Base-by-base conservation (phyloP, 2,113 vertebrate species). In the Neoarius graeffei region DNA sequence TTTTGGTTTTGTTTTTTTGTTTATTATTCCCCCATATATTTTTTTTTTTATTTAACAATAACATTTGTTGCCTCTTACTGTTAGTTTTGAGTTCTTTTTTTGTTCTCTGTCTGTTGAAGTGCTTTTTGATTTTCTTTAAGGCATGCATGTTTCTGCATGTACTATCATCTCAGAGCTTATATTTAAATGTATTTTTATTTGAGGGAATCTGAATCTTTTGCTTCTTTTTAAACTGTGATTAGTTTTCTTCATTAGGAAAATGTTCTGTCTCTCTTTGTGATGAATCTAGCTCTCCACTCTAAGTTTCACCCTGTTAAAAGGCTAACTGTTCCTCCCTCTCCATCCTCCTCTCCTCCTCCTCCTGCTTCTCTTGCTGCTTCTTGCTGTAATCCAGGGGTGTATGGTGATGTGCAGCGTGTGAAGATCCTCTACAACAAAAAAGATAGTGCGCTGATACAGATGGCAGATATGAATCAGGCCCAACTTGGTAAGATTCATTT, bases 391-490 rank as follows among this genome's bases (percentile, higher is more conserved):
- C 59, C 96, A 99, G 98, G 98, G 93, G 98, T 99, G 93, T 99
- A 99, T 90, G 98, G 98, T 85, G 98, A 99, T 95, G 97, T 98
- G 95, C 98, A 99, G 94, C 97, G 98, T 88, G 98, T 99, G 96
- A 99, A 99, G 95, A 99, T 99, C 92, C 96, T 99, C 64, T 99
- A 98, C 96, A 99, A 99, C 95, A 99, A 99, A 96, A 99, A 99
- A 94, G 98, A 99, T 96, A 99, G 97, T 93, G 97, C 98, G 91
- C 96, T 99, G 88, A 98, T 99, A 94, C 98, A 99, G 95, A 98
- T 99, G 98, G 97, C 97, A 25, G 98, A 99, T 89, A 95, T 95
- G 90, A 99, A 98, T 95, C 98, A 99, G 90, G 98, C 98, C 57
- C 98, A 99, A 88, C 96, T 99, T 64, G 98, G 98, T 99, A 96